These are phyloP conservation scores for Zeugodacus cucurbitae DNA, from an alignment of 1,140 invertebrate species.

Conservation along the genomic window DNA sequence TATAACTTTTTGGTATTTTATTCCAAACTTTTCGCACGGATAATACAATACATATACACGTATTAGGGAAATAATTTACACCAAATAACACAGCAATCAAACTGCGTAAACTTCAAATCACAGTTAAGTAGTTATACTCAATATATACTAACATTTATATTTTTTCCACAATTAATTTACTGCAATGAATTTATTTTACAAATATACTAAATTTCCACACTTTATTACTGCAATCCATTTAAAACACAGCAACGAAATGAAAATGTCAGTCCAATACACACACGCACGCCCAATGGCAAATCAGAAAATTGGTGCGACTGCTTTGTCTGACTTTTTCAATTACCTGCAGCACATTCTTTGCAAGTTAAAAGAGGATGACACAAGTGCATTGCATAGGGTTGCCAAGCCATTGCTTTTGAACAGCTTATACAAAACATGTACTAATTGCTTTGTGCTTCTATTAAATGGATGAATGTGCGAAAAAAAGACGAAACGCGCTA, in stretches of 20 bases:
- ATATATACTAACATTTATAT: neutral
- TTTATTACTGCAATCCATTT: neutral
- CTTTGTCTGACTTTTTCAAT: neutral
- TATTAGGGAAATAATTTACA: too few species aligned
- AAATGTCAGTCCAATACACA: slow-evolving; percentile 11
- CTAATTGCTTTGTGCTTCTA: neutral
- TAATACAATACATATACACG: neutral
- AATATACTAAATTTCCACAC: neutral
- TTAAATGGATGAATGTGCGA: neutral
- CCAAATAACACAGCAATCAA: too few species aligned
- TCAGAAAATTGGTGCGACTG: neutral
- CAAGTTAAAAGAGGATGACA: neutral
- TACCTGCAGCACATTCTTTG: neutral
- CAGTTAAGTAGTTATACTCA: neutral
- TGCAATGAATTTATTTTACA: neutral
- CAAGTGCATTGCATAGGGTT: neutral
- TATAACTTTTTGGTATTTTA: neutral
- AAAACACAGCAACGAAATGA: slow-evolving; percentile 19
- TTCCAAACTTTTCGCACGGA: neutral
- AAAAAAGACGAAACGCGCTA: neutral
- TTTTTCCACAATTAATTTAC: neutral
- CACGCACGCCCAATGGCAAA: neutral
- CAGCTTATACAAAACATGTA: neutral
- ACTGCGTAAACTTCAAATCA: neutral
- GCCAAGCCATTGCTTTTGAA: neutral